Percentiles rank a stretch among this genome's conserved stretches.
Evolutionary conservation across 2,888 invertebrate species (phyloP).

Genomic region (Apotomis capreana): DNA sequence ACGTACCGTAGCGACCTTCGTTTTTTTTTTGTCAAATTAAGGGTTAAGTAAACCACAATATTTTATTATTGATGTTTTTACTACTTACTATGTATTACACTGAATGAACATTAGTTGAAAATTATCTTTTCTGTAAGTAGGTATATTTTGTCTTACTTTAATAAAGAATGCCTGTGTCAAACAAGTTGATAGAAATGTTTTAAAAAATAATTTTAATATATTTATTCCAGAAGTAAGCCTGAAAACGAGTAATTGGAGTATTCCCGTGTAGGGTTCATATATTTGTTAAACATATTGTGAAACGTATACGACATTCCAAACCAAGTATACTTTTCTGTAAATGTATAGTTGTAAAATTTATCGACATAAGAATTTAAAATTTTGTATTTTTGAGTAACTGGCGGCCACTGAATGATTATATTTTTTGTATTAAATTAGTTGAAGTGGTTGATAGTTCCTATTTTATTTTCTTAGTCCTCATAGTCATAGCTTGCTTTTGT

Average conservation of each 20-base stretch:
- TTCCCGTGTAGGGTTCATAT: constrained; percentile 22
- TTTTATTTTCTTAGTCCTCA: constrained; percentile 53
- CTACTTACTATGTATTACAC: too few species aligned
- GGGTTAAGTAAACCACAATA: too few species aligned
- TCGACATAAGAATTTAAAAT: constrained; percentile 42
- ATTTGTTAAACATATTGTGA: constrained; percentile 25
- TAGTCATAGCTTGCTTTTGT: constrained; percentile 24
- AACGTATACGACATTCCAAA: constrained; percentile 47
- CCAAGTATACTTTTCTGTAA: constrained; percentile 55
- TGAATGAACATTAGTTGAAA: too few species aligned
- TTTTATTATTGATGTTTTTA: too few species aligned
- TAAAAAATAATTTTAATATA: constrained; percentile 45
- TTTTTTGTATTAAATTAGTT: constrained; percentile 54
- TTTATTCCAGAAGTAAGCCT: constrained; percentile 28
- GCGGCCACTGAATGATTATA: constrained; percentile 61
- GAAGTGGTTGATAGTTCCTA: constrained; percentile 79
- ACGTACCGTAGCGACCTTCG: too few species aligned
- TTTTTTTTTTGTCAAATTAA: too few species aligned
- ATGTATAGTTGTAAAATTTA: constrained; percentile 54
- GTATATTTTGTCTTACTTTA: neutral
- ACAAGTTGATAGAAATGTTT: constrained; percentile 45
- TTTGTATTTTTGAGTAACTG: constrained; percentile 53
- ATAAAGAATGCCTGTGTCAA: constrained; percentile 13
- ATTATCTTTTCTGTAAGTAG: too few species aligned
- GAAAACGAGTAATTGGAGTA: constrained; percentile 19